Base-by-base conservation (phyloP, 2,113 vertebrate species). In the Rhombomys opimus region DNA sequence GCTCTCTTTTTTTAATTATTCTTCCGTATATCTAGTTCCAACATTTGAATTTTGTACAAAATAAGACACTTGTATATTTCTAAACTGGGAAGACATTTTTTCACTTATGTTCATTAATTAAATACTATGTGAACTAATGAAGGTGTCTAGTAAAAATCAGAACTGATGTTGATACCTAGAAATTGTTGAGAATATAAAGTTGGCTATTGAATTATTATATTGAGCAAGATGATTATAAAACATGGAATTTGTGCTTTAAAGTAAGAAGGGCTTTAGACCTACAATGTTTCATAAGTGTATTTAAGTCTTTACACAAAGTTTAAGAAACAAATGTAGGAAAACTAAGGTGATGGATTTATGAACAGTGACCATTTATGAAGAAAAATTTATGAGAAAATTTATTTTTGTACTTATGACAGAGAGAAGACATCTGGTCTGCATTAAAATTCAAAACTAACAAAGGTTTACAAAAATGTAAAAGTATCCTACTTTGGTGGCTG, bases 11-110 rank as follows among this genome's bases (percentile, higher is more conserved):
- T 12, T 89, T 75, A 91, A 57, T 81, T 70, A 41, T 30, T 25
- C 1, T 61, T 18, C 22, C 35, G 17, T 15, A 32, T 81, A 25
- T 95, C 7, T 87, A 54, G 6, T 95, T 6, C 27, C 6, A 87
- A 30, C n/a, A 73, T 46, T 46, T 78, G 23, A 89, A 4, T 81
- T 76, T 94, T 93, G 50, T 46, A 57, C 25, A 46, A 81, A 89
- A 73, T 72, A 93, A 95, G 52, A 59, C 11, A 57, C 4, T 35
- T 63, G 18, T 67, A 91, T 94, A 22, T 87, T 94, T 78, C 52
- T 84, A 54, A 78, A 94, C 27, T 11, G 54, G 11, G 32, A 81
- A 92, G 20, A 73, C 67, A 38, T 11, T 57, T 86, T 85, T 87
- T 61, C 10, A 72, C 68, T 94, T 84, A 52, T 7, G 30, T n/a